Conservation (phyloP, 2,797 vertebrate species). For the Mormyrus proboscirostris region DNA sequence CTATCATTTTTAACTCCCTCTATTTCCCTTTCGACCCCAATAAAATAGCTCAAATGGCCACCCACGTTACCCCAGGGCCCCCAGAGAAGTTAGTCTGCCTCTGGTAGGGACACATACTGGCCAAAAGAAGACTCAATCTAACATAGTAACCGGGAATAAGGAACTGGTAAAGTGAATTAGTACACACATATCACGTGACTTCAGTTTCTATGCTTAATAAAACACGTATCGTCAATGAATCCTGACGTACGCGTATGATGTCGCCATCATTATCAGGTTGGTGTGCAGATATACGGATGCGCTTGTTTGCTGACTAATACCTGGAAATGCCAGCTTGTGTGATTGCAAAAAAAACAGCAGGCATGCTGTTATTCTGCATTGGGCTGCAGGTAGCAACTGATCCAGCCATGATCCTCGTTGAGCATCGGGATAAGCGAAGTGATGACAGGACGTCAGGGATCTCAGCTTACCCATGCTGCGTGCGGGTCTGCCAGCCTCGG, state of each 20-base stretch:
- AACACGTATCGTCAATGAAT: not conserved
- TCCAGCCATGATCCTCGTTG: not conserved
- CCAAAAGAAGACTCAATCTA: not conserved
- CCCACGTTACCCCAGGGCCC: not conserved
- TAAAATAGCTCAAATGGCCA: not conserved
- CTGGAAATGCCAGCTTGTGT: not conserved
- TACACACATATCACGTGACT: not conserved
- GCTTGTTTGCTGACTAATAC: not conserved
- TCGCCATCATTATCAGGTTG: not conserved
- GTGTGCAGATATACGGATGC: not conserved
- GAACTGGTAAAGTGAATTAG: not conserved
- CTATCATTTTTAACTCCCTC: not conserved
- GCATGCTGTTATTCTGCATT: not conserved
- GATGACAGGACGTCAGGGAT: not conserved
- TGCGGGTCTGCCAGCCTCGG: not conserved
- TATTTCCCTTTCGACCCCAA: not conserved
- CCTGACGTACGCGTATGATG: not conserved
- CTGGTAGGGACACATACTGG: not conserved
- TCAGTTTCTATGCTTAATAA: not conserved
- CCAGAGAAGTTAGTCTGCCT: not conserved
- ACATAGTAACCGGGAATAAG: not conserved
- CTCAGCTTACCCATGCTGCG: not conserved
- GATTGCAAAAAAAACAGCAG: not conserved
- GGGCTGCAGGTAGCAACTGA: not conserved
- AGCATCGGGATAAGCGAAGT: not conserved